Percentiles rank a stretch among this genome's conserved stretches.
These are phyloP conservation scores for Eretmocerus hayati DNA, from an alignment of 2,888 invertebrate species.

Conservation along the genomic window DNA sequence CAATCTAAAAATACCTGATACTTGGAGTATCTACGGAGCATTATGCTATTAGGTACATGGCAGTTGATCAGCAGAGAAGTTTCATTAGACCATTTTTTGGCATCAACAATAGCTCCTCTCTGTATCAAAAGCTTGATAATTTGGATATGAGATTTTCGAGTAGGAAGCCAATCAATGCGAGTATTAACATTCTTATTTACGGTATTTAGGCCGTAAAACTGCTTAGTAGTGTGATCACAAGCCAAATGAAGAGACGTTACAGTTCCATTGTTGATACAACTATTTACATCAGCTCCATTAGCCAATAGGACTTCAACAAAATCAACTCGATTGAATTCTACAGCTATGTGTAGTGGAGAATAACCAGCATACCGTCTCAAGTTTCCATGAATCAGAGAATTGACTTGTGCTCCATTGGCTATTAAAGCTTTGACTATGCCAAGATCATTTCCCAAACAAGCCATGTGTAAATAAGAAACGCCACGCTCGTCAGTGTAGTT, in stretches of 20 bases:
- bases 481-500: not conserved
- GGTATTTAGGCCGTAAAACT: not conserved
- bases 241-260: slow-evolving; percentile 2
- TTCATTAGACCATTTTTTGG: not conserved
- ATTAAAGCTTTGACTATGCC: not conserved
- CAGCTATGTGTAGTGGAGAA: not conserved
- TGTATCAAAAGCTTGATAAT: not conserved
- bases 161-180: not conserved
- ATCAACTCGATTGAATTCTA: not conserved
- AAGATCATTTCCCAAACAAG: not conserved
- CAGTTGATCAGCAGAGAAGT: not conserved
- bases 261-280: not conserved
- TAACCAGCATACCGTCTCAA: not conserved
- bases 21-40: no score
- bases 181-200: not conserved
- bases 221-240: not conserved
- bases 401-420: not conserved
- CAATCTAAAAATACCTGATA: no score
- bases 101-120: not conserved
- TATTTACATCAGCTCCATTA: not conserved
- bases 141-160: not conserved
- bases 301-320: not conserved
- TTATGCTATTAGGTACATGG: no score
- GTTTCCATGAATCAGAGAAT: not conserved
- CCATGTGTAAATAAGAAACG: not conserved